Evolutionary conservation across 2,113 vertebrate genomes (phyloP).

Genomic region (Elgaria multicarinata): DNA sequence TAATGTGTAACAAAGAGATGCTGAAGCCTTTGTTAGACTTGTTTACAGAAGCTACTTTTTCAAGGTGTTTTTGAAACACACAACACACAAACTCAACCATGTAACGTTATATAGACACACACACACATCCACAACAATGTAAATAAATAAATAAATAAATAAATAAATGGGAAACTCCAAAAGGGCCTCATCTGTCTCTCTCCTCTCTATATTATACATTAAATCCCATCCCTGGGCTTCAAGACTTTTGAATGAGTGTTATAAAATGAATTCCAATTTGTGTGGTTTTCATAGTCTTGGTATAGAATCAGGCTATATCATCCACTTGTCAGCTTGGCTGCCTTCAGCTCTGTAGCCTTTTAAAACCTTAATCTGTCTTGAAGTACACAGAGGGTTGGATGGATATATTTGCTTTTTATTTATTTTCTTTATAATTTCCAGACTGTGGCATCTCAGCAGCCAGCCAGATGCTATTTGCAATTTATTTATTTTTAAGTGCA

Average conservation of each 20-base stretch:
- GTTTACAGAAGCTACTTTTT: slow-evolving; percentile 37
- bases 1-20: slow-evolving; percentile 40
- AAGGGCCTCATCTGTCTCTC: slow-evolving; percentile 48
- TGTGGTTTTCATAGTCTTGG: slow-evolving; percentile 32
- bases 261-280: slow-evolving; percentile 46
- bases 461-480: not conserved
- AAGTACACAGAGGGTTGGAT: not conserved
- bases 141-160: not conserved
- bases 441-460: fast-evolving
- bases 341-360: not conserved
- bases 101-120: not conserved
- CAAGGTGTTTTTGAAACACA: not conserved
- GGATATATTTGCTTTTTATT: not conserved
- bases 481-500: not conserved
- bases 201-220: slow-evolving; percentile 32
- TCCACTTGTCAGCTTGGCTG: not conserved
- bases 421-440: slow-evolving; percentile 21
- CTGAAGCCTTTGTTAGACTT: slow-evolving; percentile 9
- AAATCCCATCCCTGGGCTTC: slow-evolving; percentile 44
- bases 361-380: slow-evolving; percentile 40
- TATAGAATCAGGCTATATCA: slow-evolving; percentile 40
- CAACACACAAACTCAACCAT: not conserved
- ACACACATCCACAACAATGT: not conserved
- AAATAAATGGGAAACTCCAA: not conserved
- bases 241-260: slow-evolving; percentile 38